Conservation (phyloP, 2,797 vertebrate species). For the Delichon dasypus region DNA sequence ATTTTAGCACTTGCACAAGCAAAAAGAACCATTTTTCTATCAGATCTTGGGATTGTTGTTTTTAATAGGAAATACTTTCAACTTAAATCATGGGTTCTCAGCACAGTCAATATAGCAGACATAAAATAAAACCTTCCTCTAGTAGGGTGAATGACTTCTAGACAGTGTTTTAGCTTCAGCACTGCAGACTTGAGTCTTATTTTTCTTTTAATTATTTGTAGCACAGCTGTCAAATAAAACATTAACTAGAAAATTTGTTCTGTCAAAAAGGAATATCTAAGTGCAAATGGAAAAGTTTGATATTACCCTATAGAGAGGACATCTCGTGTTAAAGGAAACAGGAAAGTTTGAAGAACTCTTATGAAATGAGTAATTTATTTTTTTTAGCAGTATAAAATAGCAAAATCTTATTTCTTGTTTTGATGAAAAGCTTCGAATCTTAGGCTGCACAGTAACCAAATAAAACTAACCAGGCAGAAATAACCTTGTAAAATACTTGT, state of each 20-base stretch:
- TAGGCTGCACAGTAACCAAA: neutral
- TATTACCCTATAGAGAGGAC: slow-evolving; percentile 45
- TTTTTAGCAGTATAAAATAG: slow-evolving; percentile 13
- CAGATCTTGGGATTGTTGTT: slow-evolving; percentile 37
- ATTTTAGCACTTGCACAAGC: slow-evolving; percentile 61
- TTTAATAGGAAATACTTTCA: slow-evolving; percentile 70
- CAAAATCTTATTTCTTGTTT: slow-evolving; percentile 55
- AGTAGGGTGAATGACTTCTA: slow-evolving; percentile 69
- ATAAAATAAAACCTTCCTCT: slow-evolving; percentile 72
- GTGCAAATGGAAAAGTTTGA: slow-evolving; percentile 53
- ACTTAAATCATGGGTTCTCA: slow-evolving; percentile 70
- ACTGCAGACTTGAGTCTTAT: slow-evolving; percentile 49
- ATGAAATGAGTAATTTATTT: neutral
- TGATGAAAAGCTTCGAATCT: slow-evolving; percentile 3
- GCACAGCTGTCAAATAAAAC: slow-evolving; percentile 77
- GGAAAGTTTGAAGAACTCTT: slow-evolving; percentile 46
- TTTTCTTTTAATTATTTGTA: slow-evolving; percentile 74
- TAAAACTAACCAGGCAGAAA: neutral
- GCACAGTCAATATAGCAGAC: slow-evolving; percentile 60
- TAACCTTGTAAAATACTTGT: slow-evolving; percentile 1
- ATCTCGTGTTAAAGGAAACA: slow-evolving; percentile 45
- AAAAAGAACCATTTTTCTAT: slow-evolving; percentile 50
- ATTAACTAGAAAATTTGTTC: slow-evolving; percentile 74
- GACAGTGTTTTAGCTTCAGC: slow-evolving; percentile 67
- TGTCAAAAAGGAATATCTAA: slow-evolving; percentile 67